A percentile compares a stretch with the other conserved stretches of the same genome.
phyloP scores from a whole-genome alignment of 1,140 invertebrate species.

The Macrosteles quadrilineatus region DNA sequence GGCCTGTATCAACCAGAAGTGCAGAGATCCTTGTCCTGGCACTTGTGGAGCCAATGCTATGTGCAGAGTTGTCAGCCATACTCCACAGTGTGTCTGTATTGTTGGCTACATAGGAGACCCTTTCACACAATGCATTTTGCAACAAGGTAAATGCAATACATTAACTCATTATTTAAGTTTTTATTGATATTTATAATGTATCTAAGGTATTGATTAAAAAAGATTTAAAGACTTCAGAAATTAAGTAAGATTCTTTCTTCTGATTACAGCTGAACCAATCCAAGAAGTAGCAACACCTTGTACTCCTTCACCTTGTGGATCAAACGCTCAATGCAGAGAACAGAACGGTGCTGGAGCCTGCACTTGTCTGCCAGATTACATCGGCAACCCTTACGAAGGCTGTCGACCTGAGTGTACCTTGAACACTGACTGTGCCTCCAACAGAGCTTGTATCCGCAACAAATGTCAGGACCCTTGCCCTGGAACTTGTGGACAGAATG shows the following conservation, averaged over 20 bases:
- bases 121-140: slow-evolving; percentile 52
- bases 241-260: too few relatives aligned
- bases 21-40: slow-evolving; percentile 65
- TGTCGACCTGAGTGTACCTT: slow-evolving; percentile 70
- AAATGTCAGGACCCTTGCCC: slow-evolving; percentile 69
- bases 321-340: slow-evolving; percentile 76
- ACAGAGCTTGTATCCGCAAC: slow-evolving; percentile 65
- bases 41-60: slow-evolving; percentile 64
- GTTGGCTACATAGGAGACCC: slow-evolving; percentile 61
- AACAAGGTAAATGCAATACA: slow-evolving; percentile 36
- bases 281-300: slow-evolving; percentile 58
- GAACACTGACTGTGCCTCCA: slow-evolving; percentile 66
- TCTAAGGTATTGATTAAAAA: slow-evolving; percentile 18
- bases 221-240: slow-evolving; percentile 42
- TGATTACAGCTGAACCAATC: slow-evolving; percentile 32
- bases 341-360: slow-evolving; percentile 72
- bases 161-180: slow-evolving; percentile 45
- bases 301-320: slow-evolving; percentile 73
- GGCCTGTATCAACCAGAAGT: slow-evolving; percentile 68
- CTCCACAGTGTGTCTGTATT: slow-evolving; percentile 62
- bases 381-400: slow-evolving; percentile 57
- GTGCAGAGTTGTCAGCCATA: slow-evolving; percentile 67
- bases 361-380: slow-evolving; percentile 54
- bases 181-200: too few relatives aligned
- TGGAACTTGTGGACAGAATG: slow-evolving; percentile 56